Conservation (phyloP, 1,140 invertebrate genomes). For the Ceratitis capitata region DNA sequence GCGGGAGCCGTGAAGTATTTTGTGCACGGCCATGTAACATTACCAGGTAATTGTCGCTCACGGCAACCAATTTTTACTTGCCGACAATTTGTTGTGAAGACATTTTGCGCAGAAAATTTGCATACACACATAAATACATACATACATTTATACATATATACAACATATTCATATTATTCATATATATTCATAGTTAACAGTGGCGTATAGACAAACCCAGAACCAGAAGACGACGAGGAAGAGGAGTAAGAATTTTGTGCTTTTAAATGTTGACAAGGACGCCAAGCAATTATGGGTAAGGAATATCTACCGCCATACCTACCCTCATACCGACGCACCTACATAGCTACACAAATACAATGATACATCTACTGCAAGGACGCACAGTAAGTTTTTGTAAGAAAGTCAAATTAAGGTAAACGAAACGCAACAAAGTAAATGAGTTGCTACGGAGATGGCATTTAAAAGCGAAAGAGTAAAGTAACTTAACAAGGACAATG, state of each 20-base stretch:
- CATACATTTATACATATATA: too few relatives aligned
- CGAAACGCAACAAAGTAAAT: background rate
- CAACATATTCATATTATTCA: background rate
- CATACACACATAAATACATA: background rate
- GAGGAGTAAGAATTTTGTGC: background rate
- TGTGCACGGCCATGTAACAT: background rate
- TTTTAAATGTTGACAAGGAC: background rate
- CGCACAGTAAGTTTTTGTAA: background rate
- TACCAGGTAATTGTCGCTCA: conserved; percentile 23
- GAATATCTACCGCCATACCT: too few relatives aligned
- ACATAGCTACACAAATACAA: background rate
- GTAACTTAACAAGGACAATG: background rate
- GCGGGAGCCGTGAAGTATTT: background rate
- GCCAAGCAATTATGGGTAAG: background rate
- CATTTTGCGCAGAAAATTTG: conserved; percentile 15
- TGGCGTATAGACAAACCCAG: background rate
- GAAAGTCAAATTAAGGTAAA: background rate
- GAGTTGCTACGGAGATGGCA: background rate
- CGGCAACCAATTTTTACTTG: conserved; percentile 13
- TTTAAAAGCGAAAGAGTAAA: background rate
- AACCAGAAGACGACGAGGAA: background rate
- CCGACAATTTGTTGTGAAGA: conserved; percentile 16
- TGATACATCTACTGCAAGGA: background rate
- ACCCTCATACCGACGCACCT: too few relatives aligned
- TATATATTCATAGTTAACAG: background rate